Percentiles rank a stretch among this genome's conserved stretches.
Evolutionary conservation across 2,888 invertebrate genomes (phyloP).

Genomic region (Ophioninae sp.): DNA sequence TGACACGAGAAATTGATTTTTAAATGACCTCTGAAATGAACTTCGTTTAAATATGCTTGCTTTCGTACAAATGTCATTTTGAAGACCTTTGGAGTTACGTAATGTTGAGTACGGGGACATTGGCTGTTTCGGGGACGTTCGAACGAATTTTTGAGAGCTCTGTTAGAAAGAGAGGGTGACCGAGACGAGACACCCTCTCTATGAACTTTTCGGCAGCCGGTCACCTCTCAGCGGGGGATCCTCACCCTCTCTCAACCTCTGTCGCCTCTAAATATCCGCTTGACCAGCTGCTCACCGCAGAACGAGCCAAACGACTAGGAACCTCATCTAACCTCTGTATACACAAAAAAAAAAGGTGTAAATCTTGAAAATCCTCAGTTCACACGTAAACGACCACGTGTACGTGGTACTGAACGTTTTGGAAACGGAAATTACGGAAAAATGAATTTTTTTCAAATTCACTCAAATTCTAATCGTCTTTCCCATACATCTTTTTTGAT

Average conservation of each 20-base stretch:
- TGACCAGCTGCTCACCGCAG: constrained; percentile 67
- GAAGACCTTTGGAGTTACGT: constrained; percentile 51
- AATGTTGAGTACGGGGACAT: constrained; percentile 10
- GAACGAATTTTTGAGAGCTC: background rate
- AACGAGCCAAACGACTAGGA: constrained; percentile 14
- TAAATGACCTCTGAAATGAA: too few relatives aligned
- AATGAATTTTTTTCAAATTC: too few relatives aligned
- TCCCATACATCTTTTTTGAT: background rate
- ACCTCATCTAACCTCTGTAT: constrained; percentile 14
- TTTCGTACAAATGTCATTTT: too few relatives aligned
- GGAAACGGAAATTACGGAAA: background rate
- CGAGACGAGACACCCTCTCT: constrained; percentile 52
- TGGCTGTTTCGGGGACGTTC: background rate
- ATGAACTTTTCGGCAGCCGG: constrained; percentile 68
- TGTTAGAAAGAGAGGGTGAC: constrained; percentile 23
- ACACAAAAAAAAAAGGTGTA: constrained; percentile 48
- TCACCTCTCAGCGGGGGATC: constrained; percentile 70
- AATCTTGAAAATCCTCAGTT: constrained; percentile 37
- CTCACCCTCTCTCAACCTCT: constrained; percentile 44
- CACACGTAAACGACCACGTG: background rate
- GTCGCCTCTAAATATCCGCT: constrained; percentile 65
- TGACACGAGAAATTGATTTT: too few relatives aligned
- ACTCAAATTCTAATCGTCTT: too few relatives aligned
- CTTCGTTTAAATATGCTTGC: too few relatives aligned
- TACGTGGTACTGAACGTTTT: background rate